phyloP scores from a whole-genome alignment of 1,140 invertebrate genomes.

The Mycetomoellerius zeteki region DNA sequence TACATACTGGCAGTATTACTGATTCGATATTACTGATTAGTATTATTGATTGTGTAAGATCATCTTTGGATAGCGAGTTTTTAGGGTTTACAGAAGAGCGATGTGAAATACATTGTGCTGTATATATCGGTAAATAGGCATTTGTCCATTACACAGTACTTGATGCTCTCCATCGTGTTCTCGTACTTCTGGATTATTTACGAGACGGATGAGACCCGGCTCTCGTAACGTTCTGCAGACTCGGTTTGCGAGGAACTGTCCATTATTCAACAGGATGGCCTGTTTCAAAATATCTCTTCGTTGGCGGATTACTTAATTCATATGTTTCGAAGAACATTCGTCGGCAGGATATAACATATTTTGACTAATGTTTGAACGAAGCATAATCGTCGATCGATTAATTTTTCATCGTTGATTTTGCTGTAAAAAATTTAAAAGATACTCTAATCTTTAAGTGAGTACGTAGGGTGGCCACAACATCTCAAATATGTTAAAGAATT shows the following conservation, averaged over 20 bases:
- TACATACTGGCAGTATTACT: no score
- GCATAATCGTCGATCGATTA: not conserved
- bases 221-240: conserved; percentile 33
- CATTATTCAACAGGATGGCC: conserved; percentile 69
- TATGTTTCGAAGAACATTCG: conserved; percentile 29
- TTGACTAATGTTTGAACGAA: not conserved
- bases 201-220: conserved; percentile 49
- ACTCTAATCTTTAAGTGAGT: no score
- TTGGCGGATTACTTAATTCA: conserved; percentile 46
- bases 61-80: not conserved
- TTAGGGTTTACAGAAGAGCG: not conserved
- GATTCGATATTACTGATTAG: no score
- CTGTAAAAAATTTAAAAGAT: not conserved
- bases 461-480: no score
- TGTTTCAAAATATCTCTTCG: conserved; percentile 18
- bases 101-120: not conserved
- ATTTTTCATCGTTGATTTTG: not conserved
- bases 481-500: no score
- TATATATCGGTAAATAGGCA: conserved; percentile 41
- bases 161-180: not conserved
- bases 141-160: conserved; percentile 15
- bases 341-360: conserved; percentile 4
- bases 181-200: conserved; percentile 70
- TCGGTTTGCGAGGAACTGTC: conserved; percentile 34
- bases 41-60: no score